phyloP scores from a whole-genome alignment of 2,888 invertebrate species.

The Tryphoninae sp. region DNA sequence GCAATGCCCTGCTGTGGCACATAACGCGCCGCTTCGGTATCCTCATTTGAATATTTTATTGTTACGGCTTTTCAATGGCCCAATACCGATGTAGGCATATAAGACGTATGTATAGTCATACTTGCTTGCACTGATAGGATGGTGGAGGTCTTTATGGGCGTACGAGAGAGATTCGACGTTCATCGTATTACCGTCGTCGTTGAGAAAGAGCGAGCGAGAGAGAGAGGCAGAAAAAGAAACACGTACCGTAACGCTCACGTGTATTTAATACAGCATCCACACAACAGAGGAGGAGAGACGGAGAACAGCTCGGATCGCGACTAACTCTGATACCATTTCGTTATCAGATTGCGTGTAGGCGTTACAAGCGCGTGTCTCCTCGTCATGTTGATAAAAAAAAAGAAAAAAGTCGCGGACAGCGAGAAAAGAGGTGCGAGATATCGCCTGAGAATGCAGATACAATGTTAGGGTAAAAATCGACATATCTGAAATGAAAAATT shows the following conservation, averaged over 20 bases:
- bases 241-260: constrained; percentile 25
- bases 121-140: constrained; percentile 63
- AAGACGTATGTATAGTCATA: constrained; percentile 6
- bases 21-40: constrained; percentile 59
- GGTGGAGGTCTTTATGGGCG: constrained; percentile 66
- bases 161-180: constrained; percentile 62
- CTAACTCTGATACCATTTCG: constrained; percentile 64
- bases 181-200: constrained; percentile 52
- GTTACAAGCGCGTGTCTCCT: constrained; percentile 62
- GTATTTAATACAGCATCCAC: constrained; percentile 28
- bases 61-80: constrained; percentile 69
- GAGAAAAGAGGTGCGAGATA: constrained; percentile 54
- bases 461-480: constrained; percentile 37
- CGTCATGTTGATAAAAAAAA: constrained; percentile 39
- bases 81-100: constrained; percentile 28
- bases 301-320: constrained; percentile 52
- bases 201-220: background rate
- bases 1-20: constrained; percentile 47
- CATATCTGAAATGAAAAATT: constrained; percentile 20
- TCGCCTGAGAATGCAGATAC: constrained; percentile 52
- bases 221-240: constrained; percentile 8
- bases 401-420: constrained; percentile 38
- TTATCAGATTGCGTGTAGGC: constrained; percentile 66
- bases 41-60: constrained; percentile 74
- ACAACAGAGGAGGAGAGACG: constrained; percentile 40